Conservation (phyloP, 2,113 vertebrate species). For the Camelus bactrianus region DNA sequence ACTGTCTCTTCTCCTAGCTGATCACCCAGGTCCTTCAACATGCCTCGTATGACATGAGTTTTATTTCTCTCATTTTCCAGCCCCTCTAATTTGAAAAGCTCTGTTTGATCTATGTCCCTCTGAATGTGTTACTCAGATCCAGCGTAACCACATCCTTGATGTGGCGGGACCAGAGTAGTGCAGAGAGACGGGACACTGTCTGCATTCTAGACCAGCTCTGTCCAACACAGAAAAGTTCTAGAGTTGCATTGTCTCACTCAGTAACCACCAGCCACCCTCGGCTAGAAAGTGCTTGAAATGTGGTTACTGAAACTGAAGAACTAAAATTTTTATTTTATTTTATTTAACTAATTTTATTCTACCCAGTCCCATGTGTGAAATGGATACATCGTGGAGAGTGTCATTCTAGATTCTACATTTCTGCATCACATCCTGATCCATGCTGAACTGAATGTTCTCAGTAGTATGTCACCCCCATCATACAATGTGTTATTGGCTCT, state of each 20-base stretch:
- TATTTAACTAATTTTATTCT: not conserved
- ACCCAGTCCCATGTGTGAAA: not conserved
- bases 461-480: not conserved
- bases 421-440: not conserved
- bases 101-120: not conserved
- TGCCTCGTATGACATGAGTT: not conserved
- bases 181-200: not conserved
- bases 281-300: not conserved
- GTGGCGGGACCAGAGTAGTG: not conserved
- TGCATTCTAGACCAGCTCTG: not conserved
- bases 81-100: not conserved
- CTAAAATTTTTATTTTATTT: not conserved
- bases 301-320: not conserved
- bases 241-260: not conserved
- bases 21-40: not conserved
- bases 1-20: not conserved
- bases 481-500: not conserved
- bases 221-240: not conserved
- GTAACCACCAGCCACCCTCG: not conserved
- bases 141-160: not conserved
- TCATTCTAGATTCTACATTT: not conserved
- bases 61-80: not conserved
- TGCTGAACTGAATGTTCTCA: not conserved
- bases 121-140: not conserved
- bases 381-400: not conserved